Percentiles rank a stretch among this genome's conserved stretches.
These are phyloP conservation scores for Danaus melanippus DNA, from an alignment of 1,140 invertebrate genomes.

Conservation along the genomic window DNA sequence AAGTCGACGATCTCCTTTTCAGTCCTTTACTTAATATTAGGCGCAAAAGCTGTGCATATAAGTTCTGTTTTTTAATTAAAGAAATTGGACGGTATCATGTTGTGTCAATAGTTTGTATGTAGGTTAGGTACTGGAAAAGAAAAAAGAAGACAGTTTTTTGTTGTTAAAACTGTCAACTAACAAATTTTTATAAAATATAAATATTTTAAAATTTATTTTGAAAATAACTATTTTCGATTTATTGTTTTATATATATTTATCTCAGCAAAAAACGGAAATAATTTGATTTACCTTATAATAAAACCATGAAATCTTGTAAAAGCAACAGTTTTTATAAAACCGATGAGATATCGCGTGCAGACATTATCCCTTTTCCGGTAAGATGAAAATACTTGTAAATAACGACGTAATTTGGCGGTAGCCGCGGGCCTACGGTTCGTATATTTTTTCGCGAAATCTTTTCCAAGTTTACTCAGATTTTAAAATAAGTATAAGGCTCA, in stretches of 20 bases:
- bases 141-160: no score
- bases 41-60: no score
- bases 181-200: slow-evolving; percentile 1
- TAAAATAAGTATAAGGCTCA: slow-evolving; percentile 64
- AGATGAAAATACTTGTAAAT: slow-evolving; percentile 60
- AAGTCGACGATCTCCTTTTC: no score
- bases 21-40: no score
- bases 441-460: slow-evolving; percentile 66
- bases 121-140: no score
- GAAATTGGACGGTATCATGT: no score
- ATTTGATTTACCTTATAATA: neutral
- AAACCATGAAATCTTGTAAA: neutral
- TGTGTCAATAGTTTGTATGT: no score
- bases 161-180: no score
- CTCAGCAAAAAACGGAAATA: slow-evolving; percentile 2
- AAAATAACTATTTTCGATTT: neutral
- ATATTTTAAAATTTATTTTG: neutral
- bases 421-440: slow-evolving; percentile 50
- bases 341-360: slow-evolving; percentile 18
- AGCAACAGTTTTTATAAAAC: slow-evolving; percentile 10
- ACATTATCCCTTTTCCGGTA: slow-evolving; percentile 35
- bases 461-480: slow-evolving; percentile 64
- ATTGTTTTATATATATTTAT: neutral
- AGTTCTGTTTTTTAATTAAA: no score
- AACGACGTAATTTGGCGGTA: slow-evolving; percentile 64